Percentiles rank a stretch among this genome's conserved stretches.
phyloP scores from a whole-genome alignment of 2,113 vertebrate genomes.

The Cebidichthys violaceus region DNA sequence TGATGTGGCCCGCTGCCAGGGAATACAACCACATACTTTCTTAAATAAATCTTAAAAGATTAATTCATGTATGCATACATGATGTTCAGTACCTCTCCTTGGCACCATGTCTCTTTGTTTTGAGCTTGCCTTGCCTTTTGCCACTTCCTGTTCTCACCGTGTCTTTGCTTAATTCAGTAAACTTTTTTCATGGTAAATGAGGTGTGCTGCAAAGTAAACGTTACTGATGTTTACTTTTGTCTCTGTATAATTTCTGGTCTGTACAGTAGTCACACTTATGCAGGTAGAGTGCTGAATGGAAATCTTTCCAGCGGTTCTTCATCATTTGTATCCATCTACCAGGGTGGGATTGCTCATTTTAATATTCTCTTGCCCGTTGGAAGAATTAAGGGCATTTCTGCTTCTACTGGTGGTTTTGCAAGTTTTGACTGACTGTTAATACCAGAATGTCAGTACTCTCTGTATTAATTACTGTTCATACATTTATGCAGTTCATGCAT shows the following conservation, averaged over 20 bases:
- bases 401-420: conserved; percentile 43
- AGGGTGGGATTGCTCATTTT: conserved; percentile 72
- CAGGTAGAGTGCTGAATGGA: conserved; percentile 60
- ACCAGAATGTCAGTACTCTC: conserved; percentile 37
- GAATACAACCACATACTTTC: conserved; percentile 19
- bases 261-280: conserved; percentile 76
- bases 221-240: conserved; percentile 72
- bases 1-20: conserved; percentile 33
- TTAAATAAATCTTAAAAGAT: conserved; percentile 40
- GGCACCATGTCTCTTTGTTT: conserved; percentile 27
- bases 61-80: not conserved
- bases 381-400: conserved; percentile 51
- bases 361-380: conserved; percentile 49
- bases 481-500: conserved; percentile 6
- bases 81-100: conserved; percentile 13
- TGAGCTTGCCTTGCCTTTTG: conserved; percentile 12
- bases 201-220: conserved; percentile 72
- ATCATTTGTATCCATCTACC: conserved; percentile 68
- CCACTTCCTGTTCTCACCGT: conserved; percentile 39
- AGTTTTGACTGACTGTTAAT: conserved; percentile 46
- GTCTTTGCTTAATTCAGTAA: conserved; percentile 52
- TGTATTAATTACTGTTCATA: conserved; percentile 25
- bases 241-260: conserved; percentile 73
- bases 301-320: conserved; percentile 68
- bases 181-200: conserved; percentile 72